Percentiles rank a stretch among this genome's conserved stretches.
phyloP scores from a whole-genome alignment of 2,888 invertebrate species.

The Amphimallon solstitiale region DNA sequence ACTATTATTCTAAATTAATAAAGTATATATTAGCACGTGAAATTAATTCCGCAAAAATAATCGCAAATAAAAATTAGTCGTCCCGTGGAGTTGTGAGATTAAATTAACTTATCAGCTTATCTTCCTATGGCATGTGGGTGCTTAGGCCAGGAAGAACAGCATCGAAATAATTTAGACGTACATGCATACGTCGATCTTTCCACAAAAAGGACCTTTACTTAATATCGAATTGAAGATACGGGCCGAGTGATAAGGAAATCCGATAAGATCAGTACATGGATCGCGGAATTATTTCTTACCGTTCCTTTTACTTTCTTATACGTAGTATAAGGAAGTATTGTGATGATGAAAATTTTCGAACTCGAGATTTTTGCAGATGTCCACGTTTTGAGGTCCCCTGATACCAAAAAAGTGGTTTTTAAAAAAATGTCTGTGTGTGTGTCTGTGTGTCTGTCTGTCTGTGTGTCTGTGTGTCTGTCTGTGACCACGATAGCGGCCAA shows the following conservation, averaged over 20 bases:
- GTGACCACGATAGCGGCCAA: too few relatives aligned
- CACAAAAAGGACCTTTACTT: conserved; percentile 6
- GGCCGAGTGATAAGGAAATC: conserved; percentile 2
- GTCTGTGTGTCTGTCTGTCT: too few relatives aligned
- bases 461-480: too few relatives aligned
- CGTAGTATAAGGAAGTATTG: too few relatives aligned
- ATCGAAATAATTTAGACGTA: neutral
- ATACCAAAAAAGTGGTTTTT: too few relatives aligned
- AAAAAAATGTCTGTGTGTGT: too few relatives aligned
- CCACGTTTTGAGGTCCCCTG: too few relatives aligned
- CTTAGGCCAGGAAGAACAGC: neutral
- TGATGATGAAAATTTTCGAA: too few relatives aligned
- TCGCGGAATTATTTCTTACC: conserved; percentile 16
- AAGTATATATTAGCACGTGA: too few relatives aligned
- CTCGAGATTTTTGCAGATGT: too few relatives aligned
- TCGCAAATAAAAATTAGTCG: conserved; percentile 6
- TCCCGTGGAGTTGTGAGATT: neutral
- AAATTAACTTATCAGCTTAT: conserved; percentile 19
- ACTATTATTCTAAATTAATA: too few relatives aligned
- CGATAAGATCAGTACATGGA: conserved; percentile 21
- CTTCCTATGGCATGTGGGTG: neutral
- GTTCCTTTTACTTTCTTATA: too few relatives aligned
- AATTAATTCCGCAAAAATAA: conserved; percentile 3
- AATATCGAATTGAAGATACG: conserved; percentile 20
- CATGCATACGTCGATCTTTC: neutral